Conservation (phyloP, 2,113 vertebrate species). For the Elachura formosa region DNA sequence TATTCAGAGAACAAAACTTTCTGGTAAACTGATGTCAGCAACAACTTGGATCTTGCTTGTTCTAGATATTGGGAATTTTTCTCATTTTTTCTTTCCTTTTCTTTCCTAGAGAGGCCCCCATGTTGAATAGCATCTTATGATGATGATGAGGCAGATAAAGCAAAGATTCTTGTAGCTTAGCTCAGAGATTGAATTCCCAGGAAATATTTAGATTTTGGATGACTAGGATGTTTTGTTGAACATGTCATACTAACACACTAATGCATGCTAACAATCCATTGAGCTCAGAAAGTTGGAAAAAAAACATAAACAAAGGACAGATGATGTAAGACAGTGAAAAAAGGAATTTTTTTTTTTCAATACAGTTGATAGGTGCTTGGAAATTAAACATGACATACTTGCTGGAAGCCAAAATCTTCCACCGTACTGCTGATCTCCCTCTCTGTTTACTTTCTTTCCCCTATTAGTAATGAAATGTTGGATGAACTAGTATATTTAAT, state of each 20-base stretch:
- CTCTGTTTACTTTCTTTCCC: not conserved
- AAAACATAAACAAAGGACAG: not conserved
- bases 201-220: not conserved
- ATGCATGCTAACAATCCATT: not conserved
- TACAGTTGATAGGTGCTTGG: not conserved
- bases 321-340: not conserved
- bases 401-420: not conserved
- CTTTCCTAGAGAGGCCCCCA: not conserved
- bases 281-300: slow-evolving; percentile 11
- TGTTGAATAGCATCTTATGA: not conserved
- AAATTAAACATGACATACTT: not conserved
- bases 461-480: not conserved
- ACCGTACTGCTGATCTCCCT: not conserved
- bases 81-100: not conserved
- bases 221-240: not conserved
- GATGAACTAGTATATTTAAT: not conserved
- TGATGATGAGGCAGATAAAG: not conserved
- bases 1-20: not conserved
- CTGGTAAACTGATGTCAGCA: not conserved
- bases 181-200: not conserved
- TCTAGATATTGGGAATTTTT: not conserved
- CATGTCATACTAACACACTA: not conserved
- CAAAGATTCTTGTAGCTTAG: not conserved
- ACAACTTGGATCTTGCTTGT: not conserved
- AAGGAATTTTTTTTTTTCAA: not conserved